Percentiles rank a stretch among this genome's conserved stretches.
Evolutionary conservation across 2,888 invertebrate species (phyloP).

Genomic region (Halictus quadricinctus): DNA sequence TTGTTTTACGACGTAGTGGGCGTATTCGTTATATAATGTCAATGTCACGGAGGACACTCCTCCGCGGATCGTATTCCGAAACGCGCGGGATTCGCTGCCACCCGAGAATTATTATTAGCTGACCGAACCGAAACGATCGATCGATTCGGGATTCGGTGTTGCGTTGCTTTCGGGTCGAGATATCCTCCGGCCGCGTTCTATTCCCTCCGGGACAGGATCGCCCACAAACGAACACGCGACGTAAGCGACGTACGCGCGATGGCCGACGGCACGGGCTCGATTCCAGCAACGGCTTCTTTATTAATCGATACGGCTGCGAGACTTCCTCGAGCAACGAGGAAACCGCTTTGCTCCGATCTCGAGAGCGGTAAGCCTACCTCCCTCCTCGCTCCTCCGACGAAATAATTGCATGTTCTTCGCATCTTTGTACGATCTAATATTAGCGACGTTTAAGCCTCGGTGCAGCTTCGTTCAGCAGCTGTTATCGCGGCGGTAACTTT

Average conservation of each 20-base stretch:
- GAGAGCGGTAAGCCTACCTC: not conserved
- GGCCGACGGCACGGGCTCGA: not conserved
- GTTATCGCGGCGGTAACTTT: not conserved
- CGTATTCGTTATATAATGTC: slow-evolving; percentile 16
- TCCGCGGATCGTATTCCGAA: not conserved
- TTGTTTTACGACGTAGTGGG: not conserved
- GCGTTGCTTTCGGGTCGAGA: not conserved
- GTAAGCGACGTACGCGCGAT: not conserved
- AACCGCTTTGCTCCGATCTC: not conserved
- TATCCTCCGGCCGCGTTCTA: not conserved
- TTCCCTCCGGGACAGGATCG: not conserved
- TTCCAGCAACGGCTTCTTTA: not conserved
- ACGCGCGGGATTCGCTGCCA: not conserved
- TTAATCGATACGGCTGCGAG: not conserved
- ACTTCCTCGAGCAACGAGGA: not conserved
- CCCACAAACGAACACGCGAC: not conserved
- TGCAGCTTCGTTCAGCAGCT: not conserved
- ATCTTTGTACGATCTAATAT: slow-evolving; percentile 1
- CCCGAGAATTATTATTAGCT: not conserved
- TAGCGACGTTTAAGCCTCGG: not conserved
- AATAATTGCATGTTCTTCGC: not conserved
- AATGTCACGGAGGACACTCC: not conserved
- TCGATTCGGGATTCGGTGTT: not conserved
- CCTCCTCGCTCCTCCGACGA: not conserved
- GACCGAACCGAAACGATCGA: not conserved